Percentiles rank a stretch among this genome's conserved stretches.
Evolutionary conservation across 2,888 invertebrate species (phyloP).

Genomic region (Ctenicera cuprea): DNA sequence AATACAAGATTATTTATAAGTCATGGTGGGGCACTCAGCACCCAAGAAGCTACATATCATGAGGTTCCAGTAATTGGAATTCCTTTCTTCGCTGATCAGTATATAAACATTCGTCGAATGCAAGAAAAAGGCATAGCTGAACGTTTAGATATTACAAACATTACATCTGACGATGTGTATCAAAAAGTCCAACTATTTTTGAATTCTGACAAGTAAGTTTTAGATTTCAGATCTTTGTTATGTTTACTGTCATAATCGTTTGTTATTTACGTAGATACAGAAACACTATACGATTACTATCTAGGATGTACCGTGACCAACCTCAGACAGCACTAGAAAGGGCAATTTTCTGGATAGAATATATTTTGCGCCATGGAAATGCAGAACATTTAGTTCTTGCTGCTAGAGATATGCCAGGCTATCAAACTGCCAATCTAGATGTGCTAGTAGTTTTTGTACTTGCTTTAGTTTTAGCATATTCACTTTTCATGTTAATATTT

Average conservation of each 20-base stretch:
- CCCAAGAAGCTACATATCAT: slow-evolving; percentile 56
- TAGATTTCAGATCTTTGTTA: neutral
- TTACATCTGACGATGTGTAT: slow-evolving; percentile 49
- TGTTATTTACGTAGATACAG: slow-evolving; percentile 52
- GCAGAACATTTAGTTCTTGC: slow-evolving; percentile 48
- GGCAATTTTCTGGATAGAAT: slow-evolving; percentile 57
- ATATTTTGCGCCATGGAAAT: slow-evolving; percentile 52
- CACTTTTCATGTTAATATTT: too few relatives aligned
- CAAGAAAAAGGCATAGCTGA: slow-evolving; percentile 59
- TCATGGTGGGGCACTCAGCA: slow-evolving; percentile 60
- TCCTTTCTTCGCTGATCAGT: slow-evolving; percentile 63
- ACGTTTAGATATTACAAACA: slow-evolving; percentile 55
- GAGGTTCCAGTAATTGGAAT: slow-evolving; percentile 58
- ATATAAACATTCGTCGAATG: slow-evolving; percentile 62
- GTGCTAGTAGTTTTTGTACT: slow-evolving; percentile 35
- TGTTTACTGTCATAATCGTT: neutral
- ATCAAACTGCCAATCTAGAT: slow-evolving; percentile 51
- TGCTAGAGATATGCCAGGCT: slow-evolving; percentile 48
- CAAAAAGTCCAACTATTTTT: slow-evolving; percentile 58
- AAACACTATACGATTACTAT: slow-evolving; percentile 49
- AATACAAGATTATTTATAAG: slow-evolving; percentile 52
- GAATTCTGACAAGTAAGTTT: slow-evolving; percentile 58
- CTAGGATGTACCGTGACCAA: slow-evolving; percentile 54
- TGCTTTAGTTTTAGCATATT: neutral
- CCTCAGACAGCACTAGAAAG: slow-evolving; percentile 55